Conservation (phyloP, 2,888 invertebrate genomes). For the Cephonodes hylas region DNA sequence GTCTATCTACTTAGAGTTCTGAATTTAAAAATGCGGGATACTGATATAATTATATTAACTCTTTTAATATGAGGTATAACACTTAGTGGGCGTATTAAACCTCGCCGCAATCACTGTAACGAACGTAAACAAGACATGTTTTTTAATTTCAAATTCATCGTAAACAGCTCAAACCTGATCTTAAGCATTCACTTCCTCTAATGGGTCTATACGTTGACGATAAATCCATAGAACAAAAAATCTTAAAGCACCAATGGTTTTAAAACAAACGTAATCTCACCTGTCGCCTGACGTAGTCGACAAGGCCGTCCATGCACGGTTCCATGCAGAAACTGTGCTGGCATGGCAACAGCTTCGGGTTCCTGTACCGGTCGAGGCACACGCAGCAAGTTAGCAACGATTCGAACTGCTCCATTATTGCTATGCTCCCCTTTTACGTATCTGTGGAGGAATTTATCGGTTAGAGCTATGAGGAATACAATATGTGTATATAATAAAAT, state of each 20-base stretch:
- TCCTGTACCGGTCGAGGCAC: conserved; percentile 97
- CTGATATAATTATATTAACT: too few species aligned
- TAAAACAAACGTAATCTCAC: conserved; percentile 54
- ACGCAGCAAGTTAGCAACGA: conserved; percentile 99
- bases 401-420: conserved; percentile 95
- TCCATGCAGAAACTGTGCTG: conserved; percentile 99
- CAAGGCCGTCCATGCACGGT: conserved; percentile 98
- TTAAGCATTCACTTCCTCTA: too few species aligned
- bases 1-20: too few species aligned
- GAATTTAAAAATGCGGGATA: too few species aligned
- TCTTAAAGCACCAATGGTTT: background rate
- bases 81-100: too few species aligned
- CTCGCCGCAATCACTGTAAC: too few species aligned
- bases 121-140: too few species aligned
- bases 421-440: conserved; percentile 51
- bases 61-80: too few species aligned
- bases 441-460: conserved; percentile 45
- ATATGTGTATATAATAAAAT: too few species aligned
- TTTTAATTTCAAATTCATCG: too few species aligned
- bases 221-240: too few species aligned
- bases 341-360: conserved; percentile 99
- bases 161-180: background rate
- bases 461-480: background rate
- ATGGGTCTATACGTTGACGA: too few species aligned
- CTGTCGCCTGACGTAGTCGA: conserved; percentile 96